Evolutionary conservation across 2,113 vertebrate species (phyloP).

Genomic region (Daubentonia madagascariensis): DNA sequence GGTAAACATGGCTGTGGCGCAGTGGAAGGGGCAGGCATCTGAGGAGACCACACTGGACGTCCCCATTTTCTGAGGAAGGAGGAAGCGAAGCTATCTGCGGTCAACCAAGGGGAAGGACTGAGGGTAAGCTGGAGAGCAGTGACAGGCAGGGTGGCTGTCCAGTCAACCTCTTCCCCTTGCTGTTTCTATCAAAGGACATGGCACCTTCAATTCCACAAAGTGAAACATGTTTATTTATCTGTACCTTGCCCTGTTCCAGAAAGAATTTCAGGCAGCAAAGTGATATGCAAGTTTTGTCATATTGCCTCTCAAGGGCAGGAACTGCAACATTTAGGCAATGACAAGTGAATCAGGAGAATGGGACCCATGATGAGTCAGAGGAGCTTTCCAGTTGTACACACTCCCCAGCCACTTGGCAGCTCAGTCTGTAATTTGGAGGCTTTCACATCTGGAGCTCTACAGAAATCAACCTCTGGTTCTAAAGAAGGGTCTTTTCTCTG

Average conservation of each 20-base stretch:
- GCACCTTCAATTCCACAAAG: background rate
- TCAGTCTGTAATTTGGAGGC: background rate
- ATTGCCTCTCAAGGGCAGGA: background rate
- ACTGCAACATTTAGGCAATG: background rate
- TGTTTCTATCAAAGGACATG: background rate
- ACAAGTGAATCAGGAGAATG: background rate
- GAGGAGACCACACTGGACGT: background rate
- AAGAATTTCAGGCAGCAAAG: background rate
- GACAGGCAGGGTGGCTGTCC: background rate
- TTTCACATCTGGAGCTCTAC: background rate
- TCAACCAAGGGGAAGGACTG: background rate
- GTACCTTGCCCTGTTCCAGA: background rate
- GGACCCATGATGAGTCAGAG: background rate
- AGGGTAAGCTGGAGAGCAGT: background rate
- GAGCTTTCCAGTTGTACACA: accelerated
- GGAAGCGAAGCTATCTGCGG: accelerated
- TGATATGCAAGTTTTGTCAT: background rate
- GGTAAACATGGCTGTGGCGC: background rate
- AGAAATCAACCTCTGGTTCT: background rate
- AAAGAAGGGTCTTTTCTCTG: background rate
- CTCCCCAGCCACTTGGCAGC: background rate
- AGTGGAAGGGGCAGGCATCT: background rate
- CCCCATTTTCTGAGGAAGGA: background rate
- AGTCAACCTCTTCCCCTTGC: background rate
- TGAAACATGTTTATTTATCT: background rate